Evolutionary conservation across 2,888 invertebrate genomes (phyloP).

Genomic region (Limnephilus lunatus): DNA sequence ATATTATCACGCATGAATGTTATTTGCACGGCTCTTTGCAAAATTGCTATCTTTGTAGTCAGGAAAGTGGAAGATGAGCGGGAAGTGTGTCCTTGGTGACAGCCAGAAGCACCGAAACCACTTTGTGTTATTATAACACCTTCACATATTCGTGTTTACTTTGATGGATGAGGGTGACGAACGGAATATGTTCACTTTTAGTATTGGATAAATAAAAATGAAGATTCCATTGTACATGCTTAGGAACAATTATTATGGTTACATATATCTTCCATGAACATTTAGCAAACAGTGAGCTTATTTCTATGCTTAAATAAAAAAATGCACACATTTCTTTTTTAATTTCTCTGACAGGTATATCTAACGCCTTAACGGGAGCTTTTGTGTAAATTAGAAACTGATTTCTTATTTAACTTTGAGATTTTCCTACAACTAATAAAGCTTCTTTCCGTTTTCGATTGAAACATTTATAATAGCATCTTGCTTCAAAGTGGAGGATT

Average conservation of each 20-base stretch:
- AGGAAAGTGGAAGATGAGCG: neutral
- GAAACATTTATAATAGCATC: neutral
- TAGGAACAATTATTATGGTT: too few species aligned
- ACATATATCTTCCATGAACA: too few species aligned
- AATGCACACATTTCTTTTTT: neutral
- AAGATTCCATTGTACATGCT: too few species aligned
- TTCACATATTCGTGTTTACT: neutral
- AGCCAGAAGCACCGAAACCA: neutral
- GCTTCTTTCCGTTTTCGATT: neutral
- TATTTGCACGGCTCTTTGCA: neutral
- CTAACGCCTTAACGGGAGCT: neutral
- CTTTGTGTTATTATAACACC: conserved; percentile 2
- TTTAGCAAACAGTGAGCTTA: too few species aligned
- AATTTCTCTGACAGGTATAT: too few species aligned
- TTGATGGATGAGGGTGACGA: neutral
- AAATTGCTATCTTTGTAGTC: neutral
- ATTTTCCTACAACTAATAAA: neutral
- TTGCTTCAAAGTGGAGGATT: neutral
- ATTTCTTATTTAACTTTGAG: neutral
- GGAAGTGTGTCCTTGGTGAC: neutral
- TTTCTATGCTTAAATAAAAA: too few species aligned
- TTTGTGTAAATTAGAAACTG: neutral
- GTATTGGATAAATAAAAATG: too few species aligned
- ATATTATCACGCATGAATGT: neutral
- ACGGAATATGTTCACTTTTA: too few species aligned